phyloP scores from a whole-genome alignment of 2,797 vertebrate species.

The Microchirus variegatus region DNA sequence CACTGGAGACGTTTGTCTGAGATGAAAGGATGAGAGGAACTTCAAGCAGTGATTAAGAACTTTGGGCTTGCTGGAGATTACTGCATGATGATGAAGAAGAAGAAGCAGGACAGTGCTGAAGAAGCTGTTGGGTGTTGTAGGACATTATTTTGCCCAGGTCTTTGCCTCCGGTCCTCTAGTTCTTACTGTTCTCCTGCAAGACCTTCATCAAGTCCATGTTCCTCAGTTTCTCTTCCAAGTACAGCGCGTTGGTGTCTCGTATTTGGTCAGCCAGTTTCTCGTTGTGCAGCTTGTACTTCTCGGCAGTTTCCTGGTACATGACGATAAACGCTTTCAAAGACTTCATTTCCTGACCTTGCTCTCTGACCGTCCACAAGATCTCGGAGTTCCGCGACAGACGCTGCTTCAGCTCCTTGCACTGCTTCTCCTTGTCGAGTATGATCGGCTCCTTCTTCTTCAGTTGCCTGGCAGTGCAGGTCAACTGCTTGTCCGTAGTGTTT shows the following conservation, averaged over 20 bases:
- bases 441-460: neutral
- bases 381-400: neutral
- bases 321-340: neutral
- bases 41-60: too few species aligned
- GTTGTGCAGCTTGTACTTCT: neutral
- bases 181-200: neutral
- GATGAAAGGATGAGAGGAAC: too few species aligned
- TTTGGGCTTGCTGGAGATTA: too few species aligned
- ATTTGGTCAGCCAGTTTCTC: neutral
- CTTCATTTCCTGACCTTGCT: neutral
- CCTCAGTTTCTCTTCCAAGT: neutral
- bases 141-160: too few species aligned
- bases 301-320: neutral
- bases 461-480: neutral
- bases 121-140: too few species aligned
- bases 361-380: neutral
- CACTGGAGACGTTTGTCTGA: too few species aligned
- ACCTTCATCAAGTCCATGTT: neutral
- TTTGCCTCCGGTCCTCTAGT: neutral
- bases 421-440: neutral
- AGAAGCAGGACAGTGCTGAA: too few species aligned
- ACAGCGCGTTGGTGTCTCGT: neutral
- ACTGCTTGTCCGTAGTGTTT: neutral
- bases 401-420: neutral
- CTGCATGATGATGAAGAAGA: too few species aligned